Evolutionary conservation across 1,140 invertebrate species (phyloP).

Genomic region (Marisa cornuarietis): DNA sequence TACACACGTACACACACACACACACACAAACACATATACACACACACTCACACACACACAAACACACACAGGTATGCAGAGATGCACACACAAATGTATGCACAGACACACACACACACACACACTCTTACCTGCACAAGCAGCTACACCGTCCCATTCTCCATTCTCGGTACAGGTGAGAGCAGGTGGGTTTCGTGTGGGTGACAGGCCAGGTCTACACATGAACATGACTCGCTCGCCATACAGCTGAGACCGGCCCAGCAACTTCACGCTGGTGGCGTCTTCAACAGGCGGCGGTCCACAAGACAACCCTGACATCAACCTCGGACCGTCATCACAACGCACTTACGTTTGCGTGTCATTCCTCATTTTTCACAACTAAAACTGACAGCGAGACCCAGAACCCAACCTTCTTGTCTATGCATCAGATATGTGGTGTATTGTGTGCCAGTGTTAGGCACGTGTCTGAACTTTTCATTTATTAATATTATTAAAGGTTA

Average conservation of each 20-base stretch:
- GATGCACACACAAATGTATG: no score
- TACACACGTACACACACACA: constrained; percentile 15
- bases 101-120: not conserved
- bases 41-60: constrained; percentile 2
- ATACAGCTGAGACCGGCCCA: constrained; percentile 68
- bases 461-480: no score
- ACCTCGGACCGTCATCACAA: no score
- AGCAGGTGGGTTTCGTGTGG: constrained; percentile 48
- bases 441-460: no score
- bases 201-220: constrained; percentile 64
- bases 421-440: no score
- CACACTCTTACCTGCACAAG: constrained; percentile 52
- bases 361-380: no score
- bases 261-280: constrained; percentile 55
- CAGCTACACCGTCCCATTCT: constrained; percentile 61
- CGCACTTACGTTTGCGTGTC: no score
- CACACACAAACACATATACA: constrained; percentile 16
- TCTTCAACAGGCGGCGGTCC: constrained; percentile 54
- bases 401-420: no score
- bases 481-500: no score
- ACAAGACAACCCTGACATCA: constrained; percentile 66
- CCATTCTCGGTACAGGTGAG: constrained; percentile 61
- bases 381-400: no score
- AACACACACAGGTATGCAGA: not conserved
- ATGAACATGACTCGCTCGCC: constrained; percentile 66